Conservation (phyloP, 2,888 invertebrate genomes). For the Cephonodes hylas region DNA sequence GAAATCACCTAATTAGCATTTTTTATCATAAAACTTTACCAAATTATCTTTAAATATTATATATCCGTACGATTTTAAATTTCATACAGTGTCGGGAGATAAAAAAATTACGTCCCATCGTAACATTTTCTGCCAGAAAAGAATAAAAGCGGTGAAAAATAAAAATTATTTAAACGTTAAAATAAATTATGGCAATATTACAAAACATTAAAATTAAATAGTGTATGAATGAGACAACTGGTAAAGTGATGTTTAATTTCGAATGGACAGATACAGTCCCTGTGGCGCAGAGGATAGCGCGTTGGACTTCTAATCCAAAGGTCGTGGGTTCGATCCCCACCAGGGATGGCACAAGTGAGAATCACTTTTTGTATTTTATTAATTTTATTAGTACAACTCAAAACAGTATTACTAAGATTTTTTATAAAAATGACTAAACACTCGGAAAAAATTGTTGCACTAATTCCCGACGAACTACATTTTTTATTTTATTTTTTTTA, state of each 20-base stretch:
- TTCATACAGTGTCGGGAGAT: too few relatives aligned
- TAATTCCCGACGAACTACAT: background rate
- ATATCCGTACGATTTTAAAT: too few relatives aligned
- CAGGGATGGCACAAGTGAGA: conserved; percentile 80
- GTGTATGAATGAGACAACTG: background rate
- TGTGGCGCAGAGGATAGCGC: conserved; percentile 93
- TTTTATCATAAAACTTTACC: too few relatives aligned
- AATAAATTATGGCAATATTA: background rate
- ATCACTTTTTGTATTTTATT: background rate
- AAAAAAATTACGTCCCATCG: too few relatives aligned
- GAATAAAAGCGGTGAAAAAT: too few relatives aligned
- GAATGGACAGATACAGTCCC: conserved; percentile 70
- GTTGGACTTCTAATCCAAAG: conserved; percentile 94
- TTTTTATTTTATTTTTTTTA: too few relatives aligned
- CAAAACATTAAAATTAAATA: background rate
- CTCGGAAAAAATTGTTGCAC: background rate
- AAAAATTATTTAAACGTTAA: too few relatives aligned
- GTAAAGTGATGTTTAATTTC: conserved; percentile 42
- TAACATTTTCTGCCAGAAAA: too few relatives aligned
- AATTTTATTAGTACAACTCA: conserved; percentile 18
- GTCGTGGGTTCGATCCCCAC: conserved; percentile 93
- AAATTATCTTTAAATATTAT: too few relatives aligned
- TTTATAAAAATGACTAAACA: background rate
- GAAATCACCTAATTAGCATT: too few relatives aligned
- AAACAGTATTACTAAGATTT: background rate